phyloP scores from a whole-genome alignment of 2,113 vertebrate genomes.

The Anoplopoma fimbria region DNA sequence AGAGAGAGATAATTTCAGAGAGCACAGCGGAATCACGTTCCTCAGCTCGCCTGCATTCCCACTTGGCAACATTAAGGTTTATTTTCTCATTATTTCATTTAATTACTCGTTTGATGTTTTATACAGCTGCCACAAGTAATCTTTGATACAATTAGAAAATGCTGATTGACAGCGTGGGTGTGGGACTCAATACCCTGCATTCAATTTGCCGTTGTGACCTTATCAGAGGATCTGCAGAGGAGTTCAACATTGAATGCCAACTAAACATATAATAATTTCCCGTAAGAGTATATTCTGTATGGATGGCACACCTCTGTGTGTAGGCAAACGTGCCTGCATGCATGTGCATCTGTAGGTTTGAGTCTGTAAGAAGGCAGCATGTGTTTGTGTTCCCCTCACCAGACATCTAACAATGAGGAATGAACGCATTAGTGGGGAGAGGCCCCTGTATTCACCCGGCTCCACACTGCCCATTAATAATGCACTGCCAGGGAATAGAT shows the following conservation, averaged over 20 bases:
- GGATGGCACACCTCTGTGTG: conserved; percentile 38
- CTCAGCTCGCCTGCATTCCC: conserved; percentile 71
- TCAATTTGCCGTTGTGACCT: conserved; percentile 74
- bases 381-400: conserved; percentile 52
- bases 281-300: conserved; percentile 49
- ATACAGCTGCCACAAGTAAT: conserved; percentile 79
- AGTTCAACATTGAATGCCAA: conserved; percentile 50
- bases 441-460: conserved; percentile 70
- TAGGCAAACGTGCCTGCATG: not conserved
- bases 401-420: conserved; percentile 78
- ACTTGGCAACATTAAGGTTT: conserved; percentile 81
- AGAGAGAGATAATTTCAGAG: conserved; percentile 81
- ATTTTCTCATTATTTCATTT: conserved; percentile 84
- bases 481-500: conserved; percentile 71
- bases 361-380: conserved; percentile 17
- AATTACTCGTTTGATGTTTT: conserved; percentile 82
- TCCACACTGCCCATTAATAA: conserved; percentile 78
- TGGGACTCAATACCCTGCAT: conserved; percentile 63
- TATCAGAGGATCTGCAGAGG: conserved; percentile 71
- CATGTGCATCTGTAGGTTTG: conserved; percentile 2
- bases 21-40: conserved; percentile 75
- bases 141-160: conserved; percentile 80
- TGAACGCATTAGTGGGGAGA: conserved; percentile 75
- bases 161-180: conserved; percentile 75
- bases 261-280: conserved; percentile 65